Base-by-base conservation (phyloP, 2,797 vertebrate genomes). In the Aeoliscus strigatus region DNA sequence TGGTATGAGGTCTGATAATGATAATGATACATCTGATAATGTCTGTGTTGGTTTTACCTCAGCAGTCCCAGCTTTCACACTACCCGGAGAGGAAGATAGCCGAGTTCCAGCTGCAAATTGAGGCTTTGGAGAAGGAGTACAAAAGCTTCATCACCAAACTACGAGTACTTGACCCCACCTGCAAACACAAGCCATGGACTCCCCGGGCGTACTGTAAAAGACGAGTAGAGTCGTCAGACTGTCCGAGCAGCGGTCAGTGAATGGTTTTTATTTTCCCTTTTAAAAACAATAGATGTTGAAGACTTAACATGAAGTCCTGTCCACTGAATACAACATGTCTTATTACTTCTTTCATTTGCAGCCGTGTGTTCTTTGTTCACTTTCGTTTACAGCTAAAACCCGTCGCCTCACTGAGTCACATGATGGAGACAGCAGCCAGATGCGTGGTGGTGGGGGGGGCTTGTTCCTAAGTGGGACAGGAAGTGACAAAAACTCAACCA, bases 1-100 rank as follows among this genome's bases (percentile, higher is more conserved):
- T n/a, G n/a, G n/a, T n/a, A n/a, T n/a, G n/a, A n/a, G n/a, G n/a
- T n/a, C n/a, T n/a, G n/a, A n/a, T n/a, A n/a, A n/a, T n/a, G n/a
- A n/a, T n/a, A n/a, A n/a, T n/a, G n/a, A n/a, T n/a, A n/a, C n/a
- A n/a, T n/a, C n/a, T 21, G 18, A 21, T 21, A 21, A 3, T 6
- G 3, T 3, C 11, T 29, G 5, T 29, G 27, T 29, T 12, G 12
- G 5, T n/a, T 36, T 2, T 11, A 5, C 43, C 30, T 30, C 44
- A 92, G 90, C 90, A 91, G 53, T 90, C 87, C 2, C 89, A 91
- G 73, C 75, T 91, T 27, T 47, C 83, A 27, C 90, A 92, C 57
- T 90, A 91, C 43, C 89, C 90, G 0, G 89, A 91, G 58, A 85
- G 89, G 59, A 91, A 91, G 67, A 91, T 91, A 12, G 64, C 75